phyloP scores from a whole-genome alignment of 92 coral and sea anemone genomes.

The Diadumene lineata region DNA sequence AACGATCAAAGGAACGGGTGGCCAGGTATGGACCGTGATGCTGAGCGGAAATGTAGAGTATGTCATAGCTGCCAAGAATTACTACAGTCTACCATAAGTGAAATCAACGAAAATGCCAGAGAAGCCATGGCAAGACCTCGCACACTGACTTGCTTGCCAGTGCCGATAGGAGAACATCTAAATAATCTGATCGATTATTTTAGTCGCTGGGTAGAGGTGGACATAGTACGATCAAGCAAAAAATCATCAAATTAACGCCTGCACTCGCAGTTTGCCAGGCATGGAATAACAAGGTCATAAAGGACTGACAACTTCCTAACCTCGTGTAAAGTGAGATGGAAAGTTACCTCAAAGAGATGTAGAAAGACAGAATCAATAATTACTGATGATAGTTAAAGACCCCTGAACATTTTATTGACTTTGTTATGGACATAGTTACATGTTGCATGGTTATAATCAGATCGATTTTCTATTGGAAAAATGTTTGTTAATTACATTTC shows the following conservation, averaged over 20 bases:
- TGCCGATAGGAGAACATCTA: slow-evolving; percentile 46
- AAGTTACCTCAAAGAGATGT: slow-evolving; percentile 29
- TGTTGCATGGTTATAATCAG: background rate
- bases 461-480: background rate
- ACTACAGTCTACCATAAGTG: slow-evolving; percentile 33
- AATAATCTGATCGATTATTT: slow-evolving; percentile 31
- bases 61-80: slow-evolving; percentile 41
- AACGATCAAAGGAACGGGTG: slow-evolving; percentile 55
- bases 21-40: slow-evolving; percentile 43
- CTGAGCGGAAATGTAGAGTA: slow-evolving; percentile 31
- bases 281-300: slow-evolving; percentile 42
- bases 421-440: slow-evolving; percentile 1
- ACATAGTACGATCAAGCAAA: slow-evolving; percentile 37
- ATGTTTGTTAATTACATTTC: background rate
- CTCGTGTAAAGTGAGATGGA: slow-evolving; percentile 33
- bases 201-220: slow-evolving; percentile 58
- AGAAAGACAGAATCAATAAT: slow-evolving; percentile 39
- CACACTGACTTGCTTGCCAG: slow-evolving; percentile 46
- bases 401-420: slow-evolving; percentile 31
- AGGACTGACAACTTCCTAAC: slow-evolving; percentile 50
- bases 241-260: slow-evolving; percentile 37
- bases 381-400: slow-evolving; percentile 30
- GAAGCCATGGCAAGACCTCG: slow-evolving; percentile 50
- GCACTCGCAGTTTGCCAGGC: slow-evolving; percentile 44
- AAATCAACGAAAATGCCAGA: slow-evolving; percentile 50